Evolutionary conservation across 2,888 invertebrate species (phyloP).

Genomic region (Folsomia manolachei): DNA sequence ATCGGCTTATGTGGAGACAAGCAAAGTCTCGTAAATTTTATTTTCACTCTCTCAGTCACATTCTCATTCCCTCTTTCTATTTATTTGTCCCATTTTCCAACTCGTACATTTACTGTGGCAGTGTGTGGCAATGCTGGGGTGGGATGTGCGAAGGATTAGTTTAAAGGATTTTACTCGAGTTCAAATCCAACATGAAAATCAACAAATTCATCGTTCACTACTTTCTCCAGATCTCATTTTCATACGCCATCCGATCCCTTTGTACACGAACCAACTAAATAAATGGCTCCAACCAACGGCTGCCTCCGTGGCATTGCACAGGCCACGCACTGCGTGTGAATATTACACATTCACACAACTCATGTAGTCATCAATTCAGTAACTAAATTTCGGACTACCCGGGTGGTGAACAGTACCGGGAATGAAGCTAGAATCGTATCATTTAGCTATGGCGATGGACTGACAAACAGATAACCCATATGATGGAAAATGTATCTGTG

Average conservation of each 20-base stretch:
- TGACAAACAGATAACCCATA: constrained; percentile 10
- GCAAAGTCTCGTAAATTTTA: constrained; percentile 15
- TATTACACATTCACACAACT: too few relatives aligned
- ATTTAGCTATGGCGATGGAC: constrained; percentile 1
- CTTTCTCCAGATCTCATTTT: too few relatives aligned
- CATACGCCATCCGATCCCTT: too few relatives aligned
- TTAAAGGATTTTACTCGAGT: not conserved
- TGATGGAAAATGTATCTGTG: too few relatives aligned
- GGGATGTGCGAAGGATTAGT: constrained; percentile 9
- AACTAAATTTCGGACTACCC: too few relatives aligned
- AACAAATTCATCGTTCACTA: not conserved
- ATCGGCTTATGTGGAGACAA: constrained; percentile 7
- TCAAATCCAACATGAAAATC: not conserved
- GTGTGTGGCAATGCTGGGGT: not conserved
- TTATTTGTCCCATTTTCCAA: not conserved
- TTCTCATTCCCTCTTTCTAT: not conserved
- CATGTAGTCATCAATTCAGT: too few relatives aligned
- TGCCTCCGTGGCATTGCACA: too few relatives aligned
- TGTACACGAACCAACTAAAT: too few relatives aligned
- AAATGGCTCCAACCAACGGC: not conserved
- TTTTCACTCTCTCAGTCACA: constrained; percentile 3
- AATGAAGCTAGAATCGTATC: not conserved
- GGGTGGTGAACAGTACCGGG: not conserved
- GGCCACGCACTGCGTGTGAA: too few relatives aligned
- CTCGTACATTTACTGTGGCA: not conserved